Base-by-base conservation (phyloP, 2,113 vertebrate genomes). In the Takifugu flavidus region DNA sequence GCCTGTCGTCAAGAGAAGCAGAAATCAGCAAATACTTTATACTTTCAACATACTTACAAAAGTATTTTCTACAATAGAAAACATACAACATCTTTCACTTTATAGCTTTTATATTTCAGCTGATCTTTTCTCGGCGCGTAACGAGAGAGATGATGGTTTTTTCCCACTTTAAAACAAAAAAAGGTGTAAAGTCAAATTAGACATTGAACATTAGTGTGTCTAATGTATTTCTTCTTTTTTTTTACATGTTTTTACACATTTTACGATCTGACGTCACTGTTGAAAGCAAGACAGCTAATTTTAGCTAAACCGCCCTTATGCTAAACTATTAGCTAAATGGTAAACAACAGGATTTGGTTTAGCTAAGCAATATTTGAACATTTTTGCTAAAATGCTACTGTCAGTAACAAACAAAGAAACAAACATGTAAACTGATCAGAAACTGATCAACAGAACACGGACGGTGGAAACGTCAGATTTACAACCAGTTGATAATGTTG, bases 41-140 rank as follows among this genome's bases (percentile, higher is more conserved):
- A 92, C 90, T 92, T 92, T 92, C 87, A 95, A 98, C 94, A 94
- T 94, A 95, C 93, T 95, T 97, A 96, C 94, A 98, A 97, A 96
- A 94, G 88, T 93, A 91, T 89, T 90, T 87, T 96, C 92, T 93
- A 98, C 94, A 96, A 89, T 96, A 93, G 92, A 98, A 96, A 97
- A 98, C 93, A 93, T 91, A 93, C 88, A 92, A 92, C 91, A 91
- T 92, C 86, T 92, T 91, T 92, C 86, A 75, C 73, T 88, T 89
- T 90, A 92, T 91, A 93, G 90, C 89, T 91, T 87, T 80, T 89
- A 49, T 53, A 53, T 85, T 82, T 87, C 77, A 86, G 91, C 88
- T 89, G 83, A 86, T 88, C 82, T 75, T 87, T 79, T 86, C 86
- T 87, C 64, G 59, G 72, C 78, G 50, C 52, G 65, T 75, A 58